Evolutionary conservation across 2,797 vertebrate genomes (phyloP).

Genomic region (Luscinia megarhynchos): DNA sequence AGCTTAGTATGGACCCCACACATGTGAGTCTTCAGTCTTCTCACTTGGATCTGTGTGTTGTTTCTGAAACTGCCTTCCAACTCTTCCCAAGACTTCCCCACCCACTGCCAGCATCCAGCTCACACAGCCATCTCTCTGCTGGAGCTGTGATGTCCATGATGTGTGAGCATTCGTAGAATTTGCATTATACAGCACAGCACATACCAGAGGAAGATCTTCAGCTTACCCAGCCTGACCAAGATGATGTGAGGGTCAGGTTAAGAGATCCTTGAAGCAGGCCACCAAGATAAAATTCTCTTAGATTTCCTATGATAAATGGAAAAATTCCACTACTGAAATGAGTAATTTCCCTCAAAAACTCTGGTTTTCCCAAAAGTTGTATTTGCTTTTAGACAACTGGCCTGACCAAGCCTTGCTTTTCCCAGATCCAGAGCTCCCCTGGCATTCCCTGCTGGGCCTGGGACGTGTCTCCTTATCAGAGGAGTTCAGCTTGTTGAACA

Average conservation of each 20-base stretch:
- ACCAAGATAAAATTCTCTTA: background rate
- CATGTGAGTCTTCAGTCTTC: background rate
- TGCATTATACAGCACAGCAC: accelerated
- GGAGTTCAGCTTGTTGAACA: background rate
- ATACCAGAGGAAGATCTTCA: background rate
- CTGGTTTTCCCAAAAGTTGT: background rate
- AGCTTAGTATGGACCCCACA: background rate
- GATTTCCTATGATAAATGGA: background rate
- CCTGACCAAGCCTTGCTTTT: background rate
- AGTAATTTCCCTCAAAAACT: background rate
- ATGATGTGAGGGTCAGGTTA: background rate
- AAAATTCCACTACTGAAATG: background rate
- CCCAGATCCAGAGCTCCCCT: background rate
- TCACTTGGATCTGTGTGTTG: background rate
- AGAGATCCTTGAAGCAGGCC: background rate
- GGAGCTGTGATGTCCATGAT: background rate
- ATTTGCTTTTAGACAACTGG: background rate
- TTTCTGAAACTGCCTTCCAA: background rate
- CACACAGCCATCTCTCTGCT: background rate
- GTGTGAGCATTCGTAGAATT: background rate
- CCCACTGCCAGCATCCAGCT: background rate
- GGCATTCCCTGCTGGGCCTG: background rate
- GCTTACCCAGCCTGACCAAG: background rate
- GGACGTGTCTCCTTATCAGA: accelerated
- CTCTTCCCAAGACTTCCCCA: background rate